Conservation (phyloP, 2,888 invertebrate species). For the Uropetala carovei region DNA sequence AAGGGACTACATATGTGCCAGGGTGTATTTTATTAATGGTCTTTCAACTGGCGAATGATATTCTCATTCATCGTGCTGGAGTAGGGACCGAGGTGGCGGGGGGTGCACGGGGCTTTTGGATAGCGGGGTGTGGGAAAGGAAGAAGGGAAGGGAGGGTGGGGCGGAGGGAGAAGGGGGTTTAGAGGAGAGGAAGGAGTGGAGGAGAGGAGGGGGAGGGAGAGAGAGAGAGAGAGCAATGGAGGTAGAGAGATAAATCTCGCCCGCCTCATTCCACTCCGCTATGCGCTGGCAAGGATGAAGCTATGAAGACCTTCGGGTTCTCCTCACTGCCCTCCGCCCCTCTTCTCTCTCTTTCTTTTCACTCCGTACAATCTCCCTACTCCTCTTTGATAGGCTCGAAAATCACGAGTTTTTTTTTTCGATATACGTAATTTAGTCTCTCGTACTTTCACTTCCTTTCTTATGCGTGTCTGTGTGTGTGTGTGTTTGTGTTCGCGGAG, state of each 20-base stretch:
- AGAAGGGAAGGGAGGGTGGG: not conserved
- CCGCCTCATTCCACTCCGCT: conserved; percentile 38
- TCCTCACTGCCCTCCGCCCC: not conserved
- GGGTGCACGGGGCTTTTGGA: conserved; percentile 1
- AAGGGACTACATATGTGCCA: conserved; percentile 64
- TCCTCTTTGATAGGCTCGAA: not conserved
- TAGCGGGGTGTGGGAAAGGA: not conserved
- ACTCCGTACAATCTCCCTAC: not conserved
- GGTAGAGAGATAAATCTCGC: conserved; percentile 46
- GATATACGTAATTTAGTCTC: not conserved
- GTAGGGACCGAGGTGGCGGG: conserved; percentile 56
- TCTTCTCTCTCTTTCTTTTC: not conserved
- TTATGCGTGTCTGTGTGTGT: no score
- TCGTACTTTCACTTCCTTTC: conserved; percentile 3
- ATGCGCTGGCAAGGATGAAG: conserved; percentile 52
- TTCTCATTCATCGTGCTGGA: conserved; percentile 63
- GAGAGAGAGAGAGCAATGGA: not conserved
- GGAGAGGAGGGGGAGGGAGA: not conserved
- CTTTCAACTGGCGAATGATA: conserved; percentile 63
- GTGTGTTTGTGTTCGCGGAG: no score
- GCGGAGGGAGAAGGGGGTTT: not conserved
- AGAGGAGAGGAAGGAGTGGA: not conserved
- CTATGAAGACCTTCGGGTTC: conserved; percentile 40
- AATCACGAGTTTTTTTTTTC: conserved; percentile 10
- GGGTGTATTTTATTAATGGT: conserved; percentile 64